Base-by-base conservation (phyloP, 2,113 vertebrate genomes). In the Craseonycteris thonglongyai region DNA sequence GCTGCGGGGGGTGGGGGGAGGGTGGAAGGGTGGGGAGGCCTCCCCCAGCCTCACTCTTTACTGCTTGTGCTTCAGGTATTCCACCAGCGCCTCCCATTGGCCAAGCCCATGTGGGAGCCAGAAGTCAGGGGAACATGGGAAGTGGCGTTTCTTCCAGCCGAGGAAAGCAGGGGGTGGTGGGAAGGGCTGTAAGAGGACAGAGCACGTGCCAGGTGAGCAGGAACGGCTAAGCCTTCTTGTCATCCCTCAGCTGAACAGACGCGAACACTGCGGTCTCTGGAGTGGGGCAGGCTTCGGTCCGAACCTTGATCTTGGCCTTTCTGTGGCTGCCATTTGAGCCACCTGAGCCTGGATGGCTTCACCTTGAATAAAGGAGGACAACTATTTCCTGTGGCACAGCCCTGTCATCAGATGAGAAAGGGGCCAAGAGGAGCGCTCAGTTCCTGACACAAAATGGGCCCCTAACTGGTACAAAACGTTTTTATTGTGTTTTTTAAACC, bases 1-100 rank as follows among this genome's bases (percentile, higher is more conserved):
- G 26, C 49, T n/a, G 38, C 10, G 1, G 22, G 30, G 38, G 63
- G 42, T 81, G 0, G 1, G 11, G 33, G 33, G 42, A 40, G 19
- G 3, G 21, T 16, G 18, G 47, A 12, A 7, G 24, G 24, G 9
- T 11, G 1, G 5, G 68, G 54, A 16, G 1, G 24, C 2, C 2
- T 6, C 35, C 11, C 10, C 51, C 79, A 68, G 11, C 45, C 85
- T 84, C 19, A 30, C 12, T 21, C 91, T 69, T 18, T 30, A 10
- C 15, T 26, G 30, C 72, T 45, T 58, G 54, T 38, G 51, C 8
- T 61, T 24, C 22, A 33, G 13, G 30, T 33, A 9, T 91, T 76
- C 76, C 26, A 12, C 16, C 38, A 6, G 11, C 6, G n/a, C 7
- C 58, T 84, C 33, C 15, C 21, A 10, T 18, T 59, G 58, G n/a